phyloP scores from a whole-genome alignment of 2,888 invertebrate genomes.

The Drosophila picticornis region DNA sequence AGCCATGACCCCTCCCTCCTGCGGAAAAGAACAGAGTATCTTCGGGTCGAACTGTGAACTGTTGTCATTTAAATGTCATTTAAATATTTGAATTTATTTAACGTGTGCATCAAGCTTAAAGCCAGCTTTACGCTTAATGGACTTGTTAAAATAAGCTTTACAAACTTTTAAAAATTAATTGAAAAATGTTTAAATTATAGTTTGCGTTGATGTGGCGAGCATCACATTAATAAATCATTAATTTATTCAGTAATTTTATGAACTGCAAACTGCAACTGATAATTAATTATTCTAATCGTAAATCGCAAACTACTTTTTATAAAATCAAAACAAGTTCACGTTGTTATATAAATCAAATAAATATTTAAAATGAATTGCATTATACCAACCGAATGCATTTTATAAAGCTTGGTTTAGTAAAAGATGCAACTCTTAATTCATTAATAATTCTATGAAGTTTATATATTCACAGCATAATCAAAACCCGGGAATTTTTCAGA shows the following conservation, averaged over 20 bases:
- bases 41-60: conserved; percentile 2
- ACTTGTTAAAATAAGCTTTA: conserved; percentile 53
- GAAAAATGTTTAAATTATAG: conserved; percentile 23
- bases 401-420: not conserved
- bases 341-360: not conserved
- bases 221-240: not conserved
- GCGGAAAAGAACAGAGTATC: not conserved
- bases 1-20: conserved; percentile 2
- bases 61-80: conserved; percentile 48
- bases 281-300: not conserved
- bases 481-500: not conserved
- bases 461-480: not conserved
- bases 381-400: not conserved
- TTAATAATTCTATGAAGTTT: not conserved
- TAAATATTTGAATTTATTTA: conserved; percentile 25
- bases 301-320: not conserved
- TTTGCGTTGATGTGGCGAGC: not conserved
- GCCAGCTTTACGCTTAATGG: conserved; percentile 41
- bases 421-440: not conserved
- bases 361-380: not conserved
- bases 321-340: not conserved
- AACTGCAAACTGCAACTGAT: not conserved
- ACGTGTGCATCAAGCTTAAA: conserved; percentile 29
- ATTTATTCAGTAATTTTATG: conserved; percentile 10
- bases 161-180: conserved; percentile 40